Percentiles rank a stretch among this genome's conserved stretches.
Evolutionary conservation across 2,113 vertebrate genomes (phyloP).

Genomic region (Gasterosteus aculeatus): DNA sequence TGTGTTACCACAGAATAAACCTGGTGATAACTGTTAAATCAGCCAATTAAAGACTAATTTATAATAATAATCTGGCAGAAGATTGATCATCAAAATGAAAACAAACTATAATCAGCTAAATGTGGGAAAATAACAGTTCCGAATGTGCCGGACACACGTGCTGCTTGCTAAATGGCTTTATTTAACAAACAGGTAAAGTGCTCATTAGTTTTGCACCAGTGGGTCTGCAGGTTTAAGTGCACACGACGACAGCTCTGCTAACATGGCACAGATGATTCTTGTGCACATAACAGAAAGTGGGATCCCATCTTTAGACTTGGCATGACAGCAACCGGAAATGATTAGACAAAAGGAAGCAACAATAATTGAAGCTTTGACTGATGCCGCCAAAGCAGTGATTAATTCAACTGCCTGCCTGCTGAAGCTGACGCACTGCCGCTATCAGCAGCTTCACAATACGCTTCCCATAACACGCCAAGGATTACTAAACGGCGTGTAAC

Average conservation of each 20-base stretch:
- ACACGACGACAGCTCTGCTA: background rate
- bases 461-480: background rate
- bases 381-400: constrained; percentile 8
- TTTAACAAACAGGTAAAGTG: background rate
- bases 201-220: background rate
- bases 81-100: background rate
- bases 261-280: background rate
- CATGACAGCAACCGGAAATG: constrained; percentile 3
- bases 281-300: background rate
- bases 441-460: constrained; percentile 10
- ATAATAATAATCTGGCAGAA: background rate
- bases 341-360: constrained; percentile 7
- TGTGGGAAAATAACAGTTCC: background rate
- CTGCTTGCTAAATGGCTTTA: background rate
- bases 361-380: background rate
- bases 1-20: background rate
- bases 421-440: background rate
- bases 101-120: background rate
- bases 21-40: background rate
- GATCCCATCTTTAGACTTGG: background rate
- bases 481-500: background rate
- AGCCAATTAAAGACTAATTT: background rate
- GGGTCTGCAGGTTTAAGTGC: background rate
- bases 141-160: background rate
- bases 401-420: background rate